Percentiles rank a stretch among this genome's conserved stretches.
These are phyloP conservation scores for Vombatus ursinus DNA, from an alignment of 2,113 vertebrate species.

Conservation along the genomic window DNA sequence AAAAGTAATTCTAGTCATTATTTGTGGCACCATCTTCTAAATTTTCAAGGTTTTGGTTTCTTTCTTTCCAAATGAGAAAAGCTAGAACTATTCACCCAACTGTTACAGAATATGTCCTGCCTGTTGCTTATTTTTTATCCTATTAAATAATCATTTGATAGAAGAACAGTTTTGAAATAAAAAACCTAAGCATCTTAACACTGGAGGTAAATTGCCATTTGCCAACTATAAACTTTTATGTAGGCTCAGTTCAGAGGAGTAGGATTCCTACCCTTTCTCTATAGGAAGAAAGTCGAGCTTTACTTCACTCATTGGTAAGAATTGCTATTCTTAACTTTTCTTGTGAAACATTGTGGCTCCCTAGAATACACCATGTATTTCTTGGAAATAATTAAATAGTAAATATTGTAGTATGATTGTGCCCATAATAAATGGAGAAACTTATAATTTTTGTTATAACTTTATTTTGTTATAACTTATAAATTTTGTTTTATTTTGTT, in stretches of 20 bases:
- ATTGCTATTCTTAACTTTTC: conserved; percentile 33
- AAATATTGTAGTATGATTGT: background rate
- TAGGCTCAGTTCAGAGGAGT: background rate
- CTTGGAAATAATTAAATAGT: background rate
- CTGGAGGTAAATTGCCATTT: background rate
- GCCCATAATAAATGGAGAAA: conserved; percentile 6
- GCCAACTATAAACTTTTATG: background rate
- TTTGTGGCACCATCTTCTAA: background rate
- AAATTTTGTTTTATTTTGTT: too few species aligned
- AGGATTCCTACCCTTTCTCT: background rate
- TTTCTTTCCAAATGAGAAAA: conserved; percentile 19
- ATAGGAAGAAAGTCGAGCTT: background rate
- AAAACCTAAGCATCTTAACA: background rate
- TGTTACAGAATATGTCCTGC: conserved; percentile 26
- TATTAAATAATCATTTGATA: background rate
- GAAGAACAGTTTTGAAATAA: background rate
- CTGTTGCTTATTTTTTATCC: background rate
- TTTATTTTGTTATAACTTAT: too few species aligned
- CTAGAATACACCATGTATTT: background rate
- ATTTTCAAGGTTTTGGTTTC: background rate
- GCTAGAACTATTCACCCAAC: background rate
- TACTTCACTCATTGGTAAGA: conserved; percentile 7
- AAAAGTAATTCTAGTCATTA: conserved; percentile 4
- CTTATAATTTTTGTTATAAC: background rate
- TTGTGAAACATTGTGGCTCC: conserved; percentile 1